Evolutionary conservation across 2,113 vertebrate species (phyloP).

Genomic region (Crotalus viridis): DNA sequence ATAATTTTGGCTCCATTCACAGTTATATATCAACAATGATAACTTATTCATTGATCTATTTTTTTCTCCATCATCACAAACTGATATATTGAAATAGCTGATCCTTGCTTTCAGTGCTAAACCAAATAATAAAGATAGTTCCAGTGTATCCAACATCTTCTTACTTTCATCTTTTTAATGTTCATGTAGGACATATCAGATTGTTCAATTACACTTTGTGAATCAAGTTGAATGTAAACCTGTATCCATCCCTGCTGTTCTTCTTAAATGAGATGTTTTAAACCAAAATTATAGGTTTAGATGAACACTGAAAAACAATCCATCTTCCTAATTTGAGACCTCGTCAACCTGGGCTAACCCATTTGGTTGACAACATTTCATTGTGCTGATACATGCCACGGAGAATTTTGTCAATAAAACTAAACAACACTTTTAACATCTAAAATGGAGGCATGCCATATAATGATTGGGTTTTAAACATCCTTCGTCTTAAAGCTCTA

Average conservation of each 20-base stretch:
- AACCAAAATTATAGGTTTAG: constrained; percentile 37
- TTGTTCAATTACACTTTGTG: background rate
- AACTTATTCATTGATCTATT: constrained; percentile 5
- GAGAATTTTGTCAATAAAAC: constrained; percentile 20
- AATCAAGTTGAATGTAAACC: constrained; percentile 6
- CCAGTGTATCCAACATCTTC: background rate
- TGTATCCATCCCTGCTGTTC: constrained; percentile 14
- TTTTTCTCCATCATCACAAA: background rate
- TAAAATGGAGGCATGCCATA: constrained; percentile 34
- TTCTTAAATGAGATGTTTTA: constrained; percentile 40
- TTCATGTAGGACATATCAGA: background rate
- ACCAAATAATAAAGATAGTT: background rate
- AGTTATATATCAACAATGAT: background rate
- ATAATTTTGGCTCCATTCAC: background rate
- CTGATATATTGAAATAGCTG: constrained; percentile 2
- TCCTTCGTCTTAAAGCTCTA: background rate
- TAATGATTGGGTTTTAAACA: constrained; percentile 28
- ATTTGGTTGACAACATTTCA: constrained; percentile 49
- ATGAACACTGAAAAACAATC: constrained; percentile 34
- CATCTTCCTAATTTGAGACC: constrained; percentile 41
- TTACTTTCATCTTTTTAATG: background rate
- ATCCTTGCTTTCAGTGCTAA: background rate
- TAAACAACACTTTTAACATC: background rate
- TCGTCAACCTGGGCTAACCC: constrained; percentile 44
- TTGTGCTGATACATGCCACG: constrained; percentile 28